Evolutionary conservation across 2,888 invertebrate species (phyloP).

Genomic region (Formica aserva): DNA sequence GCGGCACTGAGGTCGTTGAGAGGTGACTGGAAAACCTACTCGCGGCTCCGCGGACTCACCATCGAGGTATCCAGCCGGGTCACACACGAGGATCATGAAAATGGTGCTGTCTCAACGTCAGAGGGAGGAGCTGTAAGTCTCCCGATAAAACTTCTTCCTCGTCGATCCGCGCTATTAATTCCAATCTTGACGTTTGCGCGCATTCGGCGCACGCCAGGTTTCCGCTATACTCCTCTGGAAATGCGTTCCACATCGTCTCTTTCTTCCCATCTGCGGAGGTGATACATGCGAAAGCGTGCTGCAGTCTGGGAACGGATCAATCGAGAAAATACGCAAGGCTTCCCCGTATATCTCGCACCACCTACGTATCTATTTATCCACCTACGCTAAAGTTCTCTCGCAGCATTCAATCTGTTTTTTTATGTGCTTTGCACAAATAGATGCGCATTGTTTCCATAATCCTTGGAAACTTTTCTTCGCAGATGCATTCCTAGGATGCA

Average conservation of each 20-base stretch:
- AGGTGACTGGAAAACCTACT: conserved; percentile 82
- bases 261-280: background rate
- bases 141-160: background rate
- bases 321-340: conserved; percentile 43
- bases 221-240: background rate
- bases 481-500: background rate
- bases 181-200: background rate
- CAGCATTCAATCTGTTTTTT: background rate
- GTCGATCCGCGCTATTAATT: background rate
- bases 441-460: background rate
- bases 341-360: background rate
- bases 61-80: conserved; percentile 80
- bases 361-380: conserved; percentile 2
- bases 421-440: background rate
- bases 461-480: background rate
- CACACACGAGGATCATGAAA: conserved; percentile 92
- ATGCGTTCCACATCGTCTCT: background rate
- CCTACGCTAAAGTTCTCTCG: conserved; percentile 13
- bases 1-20: conserved; percentile 77
- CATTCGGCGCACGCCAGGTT: background rate
- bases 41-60: conserved; percentile 77
- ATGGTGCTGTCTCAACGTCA: conserved; percentile 99
- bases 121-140: conserved; percentile 99
- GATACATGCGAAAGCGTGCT: conserved; percentile 32
- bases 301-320: conserved; percentile 46